phyloP scores from a whole-genome alignment of 2,797 vertebrate species.

The Tympanoctomys barrerae region DNA sequence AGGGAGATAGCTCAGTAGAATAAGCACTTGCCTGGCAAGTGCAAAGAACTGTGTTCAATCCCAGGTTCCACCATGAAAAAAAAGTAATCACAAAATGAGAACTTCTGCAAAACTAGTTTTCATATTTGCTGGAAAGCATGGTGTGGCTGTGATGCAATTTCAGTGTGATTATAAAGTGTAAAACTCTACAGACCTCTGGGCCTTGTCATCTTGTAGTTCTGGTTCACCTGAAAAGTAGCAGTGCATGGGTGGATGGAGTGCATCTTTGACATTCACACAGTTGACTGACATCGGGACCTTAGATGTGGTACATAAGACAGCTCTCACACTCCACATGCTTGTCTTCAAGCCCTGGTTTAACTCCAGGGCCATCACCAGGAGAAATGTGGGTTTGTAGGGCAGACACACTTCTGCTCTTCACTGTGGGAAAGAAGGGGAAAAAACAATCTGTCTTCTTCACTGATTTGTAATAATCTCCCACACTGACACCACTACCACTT shows the following conservation, averaged over 20 bases:
- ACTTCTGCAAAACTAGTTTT: background rate
- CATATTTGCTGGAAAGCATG: background rate
- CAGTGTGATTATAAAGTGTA: background rate
- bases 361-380: background rate
- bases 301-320: background rate
- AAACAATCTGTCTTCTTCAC: background rate
- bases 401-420: background rate
- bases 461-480: background rate
- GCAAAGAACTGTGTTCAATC: too few relatives aligned
- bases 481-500: background rate
- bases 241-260: background rate
- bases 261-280: background rate
- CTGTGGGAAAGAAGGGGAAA: background rate
- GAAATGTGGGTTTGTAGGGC: background rate
- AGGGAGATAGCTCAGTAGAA: too few relatives aligned
- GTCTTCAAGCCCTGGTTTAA: background rate
- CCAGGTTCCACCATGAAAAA: too few relatives aligned
- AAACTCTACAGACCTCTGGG: background rate
- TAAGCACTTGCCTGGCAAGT: too few relatives aligned
- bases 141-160: background rate
- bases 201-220: background rate
- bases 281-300: background rate
- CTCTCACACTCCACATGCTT: background rate
- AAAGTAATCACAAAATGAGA: slow-evolving; percentile 10
- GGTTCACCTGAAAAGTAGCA: background rate